Conservation (phyloP, 2,113 vertebrate species). For the Poeciliopsis occidentalis region DNA sequence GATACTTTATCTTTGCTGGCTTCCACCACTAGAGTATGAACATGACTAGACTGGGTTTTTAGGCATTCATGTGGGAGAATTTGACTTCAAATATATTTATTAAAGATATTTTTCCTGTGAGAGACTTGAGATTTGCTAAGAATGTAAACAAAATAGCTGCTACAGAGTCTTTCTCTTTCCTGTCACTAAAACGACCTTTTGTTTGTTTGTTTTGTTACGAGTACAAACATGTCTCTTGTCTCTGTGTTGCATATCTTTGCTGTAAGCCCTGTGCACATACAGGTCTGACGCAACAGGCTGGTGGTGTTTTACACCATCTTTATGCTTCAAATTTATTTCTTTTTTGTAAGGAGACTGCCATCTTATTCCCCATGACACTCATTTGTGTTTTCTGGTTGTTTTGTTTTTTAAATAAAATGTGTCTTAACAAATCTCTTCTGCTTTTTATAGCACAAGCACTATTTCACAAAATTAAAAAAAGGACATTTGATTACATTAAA, state of each 20-base stretch:
- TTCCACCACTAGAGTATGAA: not conserved
- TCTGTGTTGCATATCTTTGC: not conserved
- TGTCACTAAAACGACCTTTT: constrained; percentile 2
- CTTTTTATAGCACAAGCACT: not conserved
- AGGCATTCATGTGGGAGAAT: not conserved
- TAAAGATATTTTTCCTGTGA: not conserved
- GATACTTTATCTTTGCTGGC: not conserved
- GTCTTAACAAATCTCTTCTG: constrained; percentile 13
- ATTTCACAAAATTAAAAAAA: not conserved
- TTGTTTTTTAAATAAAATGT: constrained; percentile 3
- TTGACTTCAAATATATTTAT: not conserved
- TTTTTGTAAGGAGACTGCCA: not conserved
- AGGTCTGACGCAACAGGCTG: not conserved
- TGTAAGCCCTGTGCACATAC: not conserved
- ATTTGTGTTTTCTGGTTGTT: not conserved
- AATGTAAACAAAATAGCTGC: not conserved
- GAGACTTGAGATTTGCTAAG: not conserved
- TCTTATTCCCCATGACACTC: constrained; percentile 11
- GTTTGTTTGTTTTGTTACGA: constrained; percentile 6
- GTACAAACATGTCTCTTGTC: constrained; percentile 5
- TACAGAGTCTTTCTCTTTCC: not conserved
- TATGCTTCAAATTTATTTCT: not conserved
- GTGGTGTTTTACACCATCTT: not conserved
- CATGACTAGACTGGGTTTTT: not conserved
- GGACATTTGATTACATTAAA: no score